Base-by-base conservation (phyloP, 2,797 vertebrate species). In the Sebastes taczanowskii region DNA sequence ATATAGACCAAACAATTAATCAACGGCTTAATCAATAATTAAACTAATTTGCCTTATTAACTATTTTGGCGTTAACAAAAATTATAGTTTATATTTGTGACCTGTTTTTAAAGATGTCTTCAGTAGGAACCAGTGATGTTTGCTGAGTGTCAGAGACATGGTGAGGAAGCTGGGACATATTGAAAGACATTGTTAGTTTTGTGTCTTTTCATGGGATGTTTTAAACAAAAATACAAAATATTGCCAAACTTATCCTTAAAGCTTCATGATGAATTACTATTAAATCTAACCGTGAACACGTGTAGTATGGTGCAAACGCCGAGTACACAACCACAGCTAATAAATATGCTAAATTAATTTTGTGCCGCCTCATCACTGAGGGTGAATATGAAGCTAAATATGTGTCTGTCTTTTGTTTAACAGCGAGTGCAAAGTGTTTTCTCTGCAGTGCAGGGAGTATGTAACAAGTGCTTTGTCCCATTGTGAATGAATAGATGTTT, bases 381-480 rank as follows among this genome's bases (percentile, higher is more conserved):
- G 42, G 29, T 68, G 56, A 58, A 73, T 18, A 53, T 25, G 3
- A 74, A 55, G 20, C 20, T 59, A 4, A 69, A 35, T 9, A 11
- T 49, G 67, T 38, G 10, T 42, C 7, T 1, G 2, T 74, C 11
- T 77, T 55, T 27, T n/a, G 38, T 49, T 59, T 4, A 11, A 20
- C 16, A 60, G 53, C 3, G 0, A 18, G 10, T 30, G 34, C 27
- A 29, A 62, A 74, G 32, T 10, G 18, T 65, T 74, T 78, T 73
- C 34, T 69, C 63, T 71, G 63, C 77, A 16, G n/a, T 32, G 64
- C 64, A 61, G 65, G 53, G 62, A 63, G 81, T 59, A 27, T 82
- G 59, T 34, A 49, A 70, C 74, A 14, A 55, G 42, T 35, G 67
- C 82, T 81, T 86, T 79, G 78, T 90, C 73, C 59, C n/a, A 2